Evolutionary conservation across 2,113 vertebrate genomes (phyloP).

Genomic region (Orthonyx spaldingii): DNA sequence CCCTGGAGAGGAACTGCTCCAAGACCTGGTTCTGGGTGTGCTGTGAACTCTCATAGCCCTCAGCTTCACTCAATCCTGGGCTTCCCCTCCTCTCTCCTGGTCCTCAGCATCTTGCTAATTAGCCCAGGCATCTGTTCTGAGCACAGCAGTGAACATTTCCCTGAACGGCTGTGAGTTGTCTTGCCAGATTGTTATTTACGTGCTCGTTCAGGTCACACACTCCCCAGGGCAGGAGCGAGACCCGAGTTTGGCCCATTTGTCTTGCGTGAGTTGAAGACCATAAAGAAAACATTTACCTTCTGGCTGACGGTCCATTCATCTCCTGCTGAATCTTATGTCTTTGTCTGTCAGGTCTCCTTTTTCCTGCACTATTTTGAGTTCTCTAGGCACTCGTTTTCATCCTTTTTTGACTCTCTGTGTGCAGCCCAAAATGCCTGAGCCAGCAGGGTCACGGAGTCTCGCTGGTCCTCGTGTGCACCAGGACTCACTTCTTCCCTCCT

Average conservation of each 20-base stretch:
- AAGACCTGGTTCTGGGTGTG: not conserved
- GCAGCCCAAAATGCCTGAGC: not conserved
- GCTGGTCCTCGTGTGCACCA: not conserved
- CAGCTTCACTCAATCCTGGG: not conserved
- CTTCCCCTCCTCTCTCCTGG: not conserved
- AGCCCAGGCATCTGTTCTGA: constrained; percentile 7
- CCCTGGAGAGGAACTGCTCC: fast-evolving
- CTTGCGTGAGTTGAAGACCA: not conserved
- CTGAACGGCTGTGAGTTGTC: not conserved
- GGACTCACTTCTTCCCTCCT: not conserved
- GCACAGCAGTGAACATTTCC: not conserved
- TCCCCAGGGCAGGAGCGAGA: not conserved
- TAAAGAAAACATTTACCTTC: constrained; percentile 46
- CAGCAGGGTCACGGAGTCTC: not conserved
- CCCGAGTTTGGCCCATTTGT: not conserved
- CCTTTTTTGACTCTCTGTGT: constrained; percentile 10
- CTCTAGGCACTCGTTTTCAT: not conserved
- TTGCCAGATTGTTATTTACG: constrained; percentile 11
- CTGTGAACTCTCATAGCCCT: not conserved
- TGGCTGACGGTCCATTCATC: not conserved
- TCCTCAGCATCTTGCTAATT: constrained; percentile 2
- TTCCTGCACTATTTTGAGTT: constrained; percentile 12
- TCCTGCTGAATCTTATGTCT: not conserved
- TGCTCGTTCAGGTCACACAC: constrained; percentile 9
- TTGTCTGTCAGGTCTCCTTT: not conserved